Conservation (phyloP, 2,113 vertebrate genomes). For the Aleadryas rufinucha region DNA sequence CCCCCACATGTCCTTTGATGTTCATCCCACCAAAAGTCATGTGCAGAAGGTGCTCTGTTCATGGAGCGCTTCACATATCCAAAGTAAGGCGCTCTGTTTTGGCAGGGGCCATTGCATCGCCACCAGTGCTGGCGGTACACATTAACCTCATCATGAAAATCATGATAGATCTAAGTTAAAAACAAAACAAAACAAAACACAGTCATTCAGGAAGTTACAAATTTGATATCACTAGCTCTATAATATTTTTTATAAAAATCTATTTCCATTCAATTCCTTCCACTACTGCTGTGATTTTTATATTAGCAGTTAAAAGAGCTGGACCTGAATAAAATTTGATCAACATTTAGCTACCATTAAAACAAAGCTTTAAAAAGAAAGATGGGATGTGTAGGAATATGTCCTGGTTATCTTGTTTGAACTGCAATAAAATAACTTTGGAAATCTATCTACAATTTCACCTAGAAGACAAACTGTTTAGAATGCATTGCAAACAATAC, state of each 20-base stretch:
- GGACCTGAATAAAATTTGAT: neutral
- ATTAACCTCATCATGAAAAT: slow-evolving; percentile 88
- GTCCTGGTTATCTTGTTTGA: neutral
- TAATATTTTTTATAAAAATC: neutral
- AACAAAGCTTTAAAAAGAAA: neutral
- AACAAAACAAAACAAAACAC: neutral
- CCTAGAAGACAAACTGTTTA: rapidly evolving
- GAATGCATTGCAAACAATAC: neutral
- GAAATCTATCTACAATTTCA: neutral
- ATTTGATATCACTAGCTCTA: neutral
- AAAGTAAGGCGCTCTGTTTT: slow-evolving; percentile 77
- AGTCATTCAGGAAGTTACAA: neutral
- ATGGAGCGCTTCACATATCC: slow-evolving; percentile 92
- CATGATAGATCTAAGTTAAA: slow-evolving; percentile 82
- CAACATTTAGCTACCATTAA: neutral
- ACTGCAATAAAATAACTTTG: neutral
- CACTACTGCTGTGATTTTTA: neutral
- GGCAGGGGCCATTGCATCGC: slow-evolving; percentile 90
- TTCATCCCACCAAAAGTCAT: slow-evolving; percentile 91
- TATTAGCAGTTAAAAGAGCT: neutral
- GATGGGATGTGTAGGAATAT: neutral
- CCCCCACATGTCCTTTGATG: slow-evolving; percentile 88
- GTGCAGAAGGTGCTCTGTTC: slow-evolving; percentile 87
- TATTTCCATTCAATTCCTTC: neutral
- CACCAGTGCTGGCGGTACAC: slow-evolving; percentile 96